A percentile compares a stretch with the other conserved stretches of the same genome.
phyloP scores from a whole-genome alignment of 1,140 invertebrate species.

The Hormaphis cornu region DNA sequence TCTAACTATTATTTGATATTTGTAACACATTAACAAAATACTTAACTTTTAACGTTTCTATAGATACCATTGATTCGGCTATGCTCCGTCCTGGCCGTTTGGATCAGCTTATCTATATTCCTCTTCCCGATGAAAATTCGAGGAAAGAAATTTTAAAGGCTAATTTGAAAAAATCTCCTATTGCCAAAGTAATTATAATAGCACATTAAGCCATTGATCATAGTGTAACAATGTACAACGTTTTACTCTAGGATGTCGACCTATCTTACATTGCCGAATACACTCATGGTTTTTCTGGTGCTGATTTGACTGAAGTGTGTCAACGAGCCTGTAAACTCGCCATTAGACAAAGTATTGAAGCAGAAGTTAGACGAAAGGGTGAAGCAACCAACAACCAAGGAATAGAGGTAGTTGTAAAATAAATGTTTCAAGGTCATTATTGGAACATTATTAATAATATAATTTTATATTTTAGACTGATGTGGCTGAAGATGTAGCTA shows the following conservation, averaged over 20 bases:
- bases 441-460: background rate
- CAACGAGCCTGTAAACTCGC: conserved; percentile 98
- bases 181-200: conserved; percentile 60
- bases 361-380: conserved; percentile 82
- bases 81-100: conserved; percentile 95
- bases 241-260: conserved; percentile 73
- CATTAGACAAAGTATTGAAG: conserved; percentile 95
- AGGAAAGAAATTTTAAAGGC: conserved; percentile 90
- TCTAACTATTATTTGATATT: background rate
- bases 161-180: conserved; percentile 92
- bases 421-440: background rate
- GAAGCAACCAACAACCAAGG: conserved; percentile 63
- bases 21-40: too few relatives aligned
- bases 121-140: conserved; percentile 96
- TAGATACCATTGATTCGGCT: conserved; percentile 97
- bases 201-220: background rate
- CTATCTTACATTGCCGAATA: conserved; percentile 90
- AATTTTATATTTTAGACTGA: conserved; percentile 46
- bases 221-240: background rate
- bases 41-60: too few relatives aligned
- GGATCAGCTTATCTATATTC: conserved; percentile 99
- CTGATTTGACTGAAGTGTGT: conserved; percentile 98
- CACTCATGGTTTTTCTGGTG: conserved; percentile 94
- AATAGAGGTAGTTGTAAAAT: conserved; percentile 11
- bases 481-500: conserved; percentile 82